Evolutionary conservation across 2,888 invertebrate species (phyloP).

Genomic region (Apodemia zela): DNA sequence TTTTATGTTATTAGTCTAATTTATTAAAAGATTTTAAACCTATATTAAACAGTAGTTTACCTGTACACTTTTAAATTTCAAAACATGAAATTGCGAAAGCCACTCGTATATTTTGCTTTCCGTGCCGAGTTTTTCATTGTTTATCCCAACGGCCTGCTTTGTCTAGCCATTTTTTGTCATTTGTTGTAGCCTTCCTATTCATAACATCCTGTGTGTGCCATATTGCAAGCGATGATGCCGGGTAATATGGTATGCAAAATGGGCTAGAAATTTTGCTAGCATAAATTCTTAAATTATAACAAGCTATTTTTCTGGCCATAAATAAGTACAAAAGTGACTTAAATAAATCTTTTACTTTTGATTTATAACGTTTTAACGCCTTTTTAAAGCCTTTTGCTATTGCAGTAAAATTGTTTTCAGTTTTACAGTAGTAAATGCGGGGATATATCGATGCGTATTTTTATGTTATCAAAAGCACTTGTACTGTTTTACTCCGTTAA

Average conservation of each 20-base stretch:
- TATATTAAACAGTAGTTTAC: neutral
- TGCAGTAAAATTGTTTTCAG: neutral
- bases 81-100: slow-evolving; percentile 17
- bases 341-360: no score
- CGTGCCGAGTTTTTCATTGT: slow-evolving; percentile 19
- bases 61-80: slow-evolving; percentile 6
- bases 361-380: neutral
- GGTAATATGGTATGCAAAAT: neutral
- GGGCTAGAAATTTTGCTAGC: neutral
- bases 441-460: no score
- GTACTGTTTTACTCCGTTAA: no score
- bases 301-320: no score
- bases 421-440: neutral
- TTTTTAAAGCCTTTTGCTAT: neutral
- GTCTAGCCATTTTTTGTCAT: slow-evolving; percentile 14
- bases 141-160: slow-evolving; percentile 19
- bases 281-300: no score
- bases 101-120: slow-evolving; percentile 21
- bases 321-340: no score
- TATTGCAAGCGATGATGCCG: neutral
- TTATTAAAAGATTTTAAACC: neutral
- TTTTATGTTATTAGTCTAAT: neutral
- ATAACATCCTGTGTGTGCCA: slow-evolving; percentile 10
- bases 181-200: slow-evolving; percentile 10
- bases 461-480: no score